A percentile compares a stretch with the other conserved stretches of the same genome.
Evolutionary conservation across 2,113 vertebrate species (phyloP).

Genomic region (Grallaria varia): DNA sequence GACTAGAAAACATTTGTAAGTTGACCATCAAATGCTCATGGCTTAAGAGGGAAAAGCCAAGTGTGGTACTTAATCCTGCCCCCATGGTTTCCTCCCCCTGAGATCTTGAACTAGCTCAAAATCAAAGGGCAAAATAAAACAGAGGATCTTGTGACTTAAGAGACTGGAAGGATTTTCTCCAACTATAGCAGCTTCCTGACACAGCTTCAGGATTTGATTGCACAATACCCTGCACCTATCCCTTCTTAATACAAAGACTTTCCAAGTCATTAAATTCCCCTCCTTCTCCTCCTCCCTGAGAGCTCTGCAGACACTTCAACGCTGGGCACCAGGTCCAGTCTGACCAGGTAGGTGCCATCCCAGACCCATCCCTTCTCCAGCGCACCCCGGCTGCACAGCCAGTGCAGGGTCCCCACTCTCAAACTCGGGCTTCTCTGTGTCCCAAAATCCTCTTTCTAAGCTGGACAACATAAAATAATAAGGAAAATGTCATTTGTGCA

Average conservation of each 20-base stretch:
- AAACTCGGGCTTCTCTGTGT: background rate
- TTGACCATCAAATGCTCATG: constrained; percentile 15
- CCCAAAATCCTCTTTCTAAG: background rate
- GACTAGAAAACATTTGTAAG: constrained; percentile 4
- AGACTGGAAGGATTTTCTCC: constrained; percentile 67
- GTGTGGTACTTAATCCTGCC: constrained; percentile 43
- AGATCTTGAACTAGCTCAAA: constrained; percentile 41
- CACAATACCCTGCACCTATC: background rate
- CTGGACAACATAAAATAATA: background rate
- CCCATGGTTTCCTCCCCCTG: constrained; percentile 17
- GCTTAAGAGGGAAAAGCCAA: constrained; percentile 58
- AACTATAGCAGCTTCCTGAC: constrained; percentile 27
- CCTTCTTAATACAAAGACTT: constrained; percentile 43
- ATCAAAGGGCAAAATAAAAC: constrained; percentile 23
- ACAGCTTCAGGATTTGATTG: constrained; percentile 40
- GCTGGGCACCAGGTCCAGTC: background rate
- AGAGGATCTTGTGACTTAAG: constrained; percentile 63
- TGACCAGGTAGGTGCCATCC: background rate
- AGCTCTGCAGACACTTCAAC: accelerated
- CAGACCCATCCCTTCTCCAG: background rate
- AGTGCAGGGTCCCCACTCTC: background rate
- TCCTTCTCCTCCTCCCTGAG: background rate
- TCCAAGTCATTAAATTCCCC: background rate
- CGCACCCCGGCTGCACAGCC: background rate
- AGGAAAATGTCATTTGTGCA: background rate